Conservation (phyloP, 2,888 invertebrate genomes). For the Trimorus sp. region DNA sequence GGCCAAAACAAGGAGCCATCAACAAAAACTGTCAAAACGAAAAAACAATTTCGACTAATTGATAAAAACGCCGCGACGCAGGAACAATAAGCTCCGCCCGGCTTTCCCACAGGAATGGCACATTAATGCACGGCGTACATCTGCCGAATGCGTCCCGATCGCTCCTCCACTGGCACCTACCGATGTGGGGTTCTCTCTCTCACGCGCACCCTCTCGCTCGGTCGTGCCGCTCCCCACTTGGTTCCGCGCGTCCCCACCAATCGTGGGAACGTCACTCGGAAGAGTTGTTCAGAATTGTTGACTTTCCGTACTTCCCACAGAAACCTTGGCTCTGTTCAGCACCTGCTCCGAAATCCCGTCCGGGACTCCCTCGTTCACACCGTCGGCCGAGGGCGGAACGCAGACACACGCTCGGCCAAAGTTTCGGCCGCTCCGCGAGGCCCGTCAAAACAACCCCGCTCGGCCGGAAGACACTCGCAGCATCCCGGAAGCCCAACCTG, state of each 20-base stretch:
- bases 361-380: conserved; percentile 65
- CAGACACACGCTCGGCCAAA: conserved; percentile 27
- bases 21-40: not conserved
- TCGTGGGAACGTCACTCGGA: conserved; percentile 81
- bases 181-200: conserved; percentile 60
- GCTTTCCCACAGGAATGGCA: conserved; percentile 79
- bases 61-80: not conserved
- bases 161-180: conserved; percentile 72
- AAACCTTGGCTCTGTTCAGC: conserved; percentile 74
- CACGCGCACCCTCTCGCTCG: conserved; percentile 57
- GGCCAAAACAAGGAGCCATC: no score
- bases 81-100: conserved; percentile 63
- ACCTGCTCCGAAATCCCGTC: conserved; percentile 77
- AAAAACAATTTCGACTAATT: not conserved
- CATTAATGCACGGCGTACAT: conserved; percentile 71
- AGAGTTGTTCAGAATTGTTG: conserved; percentile 81
- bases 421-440: no score
- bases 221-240: conserved; percentile 70
- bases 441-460: no score
- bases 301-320: conserved; percentile 82
- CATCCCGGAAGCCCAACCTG: no score
- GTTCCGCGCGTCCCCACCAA: conserved; percentile 73
- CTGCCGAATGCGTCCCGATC: conserved; percentile 68
- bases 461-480: no score
- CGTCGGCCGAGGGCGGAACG: conserved; percentile 57